phyloP scores from a whole-genome alignment of 1,140 invertebrate genomes.

The Microplitis demolitor region DNA sequence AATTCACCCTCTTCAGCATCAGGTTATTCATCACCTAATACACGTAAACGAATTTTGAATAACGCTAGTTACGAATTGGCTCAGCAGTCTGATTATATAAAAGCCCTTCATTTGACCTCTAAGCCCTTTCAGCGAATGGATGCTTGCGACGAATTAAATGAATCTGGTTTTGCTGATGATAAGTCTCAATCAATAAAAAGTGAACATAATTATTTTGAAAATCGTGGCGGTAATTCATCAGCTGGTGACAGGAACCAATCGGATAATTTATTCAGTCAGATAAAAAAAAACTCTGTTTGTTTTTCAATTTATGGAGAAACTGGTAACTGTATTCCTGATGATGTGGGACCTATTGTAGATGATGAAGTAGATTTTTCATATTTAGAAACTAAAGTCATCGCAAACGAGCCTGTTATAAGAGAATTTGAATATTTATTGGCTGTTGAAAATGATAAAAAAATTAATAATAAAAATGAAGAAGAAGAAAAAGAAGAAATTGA shows the following conservation, averaged over 20 bases:
- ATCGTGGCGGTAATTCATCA: neutral
- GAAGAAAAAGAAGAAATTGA: too few species aligned
- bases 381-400: constrained; percentile 56
- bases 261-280: constrained; percentile 45
- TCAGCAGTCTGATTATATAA: constrained; percentile 53
- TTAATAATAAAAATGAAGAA: too few species aligned
- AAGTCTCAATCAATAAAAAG: neutral
- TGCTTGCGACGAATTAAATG: constrained; percentile 52
- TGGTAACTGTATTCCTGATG: constrained; percentile 33
- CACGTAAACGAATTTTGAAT: constrained; percentile 42
- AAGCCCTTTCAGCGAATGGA: constrained; percentile 51
- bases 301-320: constrained; percentile 54
- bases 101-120: constrained; percentile 29
- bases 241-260: constrained; percentile 6
- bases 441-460: constrained; percentile 11
- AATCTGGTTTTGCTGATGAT: constrained; percentile 33
- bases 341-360: constrained; percentile 35
- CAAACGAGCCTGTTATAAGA: constrained; percentile 15
- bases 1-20: neutral
- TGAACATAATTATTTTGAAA: neutral
- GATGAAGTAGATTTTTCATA: constrained; percentile 57
- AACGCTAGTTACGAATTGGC: constrained; percentile 59
- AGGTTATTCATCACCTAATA: neutral
- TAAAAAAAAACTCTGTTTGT: constrained; percentile 63
- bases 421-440: constrained; percentile 21